phyloP scores from a whole-genome alignment of 2,797 vertebrate species.

The Rhabdophis nuchalis region DNA sequence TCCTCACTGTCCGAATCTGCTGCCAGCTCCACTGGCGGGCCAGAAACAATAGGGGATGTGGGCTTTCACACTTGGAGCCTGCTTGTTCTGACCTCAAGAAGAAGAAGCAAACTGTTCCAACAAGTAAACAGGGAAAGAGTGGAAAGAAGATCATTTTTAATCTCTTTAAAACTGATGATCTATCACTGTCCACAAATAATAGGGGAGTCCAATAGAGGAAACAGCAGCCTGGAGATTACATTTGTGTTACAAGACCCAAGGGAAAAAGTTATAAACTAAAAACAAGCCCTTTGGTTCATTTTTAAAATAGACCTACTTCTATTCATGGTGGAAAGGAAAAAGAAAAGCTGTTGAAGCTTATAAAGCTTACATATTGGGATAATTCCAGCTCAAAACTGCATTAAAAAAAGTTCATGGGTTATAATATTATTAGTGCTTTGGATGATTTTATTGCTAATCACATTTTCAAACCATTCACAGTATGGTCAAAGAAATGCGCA shows the following conservation, averaged over 20 bases:
- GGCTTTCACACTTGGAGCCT: background rate
- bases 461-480: background rate
- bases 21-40: too few species aligned
- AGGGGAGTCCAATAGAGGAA: background rate
- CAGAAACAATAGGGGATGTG: background rate
- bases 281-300: rapidly evolving
- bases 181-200: background rate
- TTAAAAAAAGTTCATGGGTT: background rate
- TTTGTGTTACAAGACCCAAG: background rate
- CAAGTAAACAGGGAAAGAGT: background rate
- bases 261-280: background rate
- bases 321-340: background rate
- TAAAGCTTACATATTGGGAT: background rate
- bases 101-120: background rate
- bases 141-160: background rate
- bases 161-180: background rate
- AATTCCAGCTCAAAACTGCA: background rate
- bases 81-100: background rate
- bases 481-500: background rate
- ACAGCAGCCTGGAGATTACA: background rate
- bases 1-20: too few species aligned
- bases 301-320: rapidly evolving
- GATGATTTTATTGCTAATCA: background rate
- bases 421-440: background rate
- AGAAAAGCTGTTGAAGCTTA: background rate